Base-by-base conservation (phyloP, 1,140 invertebrate genomes). In the Eubasilissa regina region DNA sequence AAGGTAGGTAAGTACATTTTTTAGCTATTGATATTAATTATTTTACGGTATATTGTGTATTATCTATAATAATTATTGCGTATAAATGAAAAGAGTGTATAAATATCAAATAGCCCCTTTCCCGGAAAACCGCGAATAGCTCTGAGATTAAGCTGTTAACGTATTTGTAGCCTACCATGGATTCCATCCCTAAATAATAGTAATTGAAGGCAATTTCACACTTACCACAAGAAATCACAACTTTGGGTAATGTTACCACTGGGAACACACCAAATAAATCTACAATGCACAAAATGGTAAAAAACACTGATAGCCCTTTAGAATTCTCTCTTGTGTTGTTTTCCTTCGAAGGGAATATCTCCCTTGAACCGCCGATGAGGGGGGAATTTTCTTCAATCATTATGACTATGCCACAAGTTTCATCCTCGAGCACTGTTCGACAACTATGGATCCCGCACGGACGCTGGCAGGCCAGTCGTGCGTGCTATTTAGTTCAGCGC, bases 211-310 rank as follows among this genome's bases (percentile, higher is more conserved):
- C n/a, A n/a, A n/a, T n/a, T n/a, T n/a, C n/a, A n/a, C n/a, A n/a
- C 48, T 64, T 85, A 94, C 94, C 94, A 81, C 94, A 94, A 80
- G 93, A 89, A 15, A 95, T 92, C 17, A 95, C 91, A 17, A 93
- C 89, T 78, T 92, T 91, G 0, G 94, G 94, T 70, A 96, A 84
- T 4, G 94, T 91, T 0, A 95, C 91, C 3, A 96, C 92, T 0
- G 94, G 94, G 84, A 95, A 95, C 0, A 96, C 94, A 47, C 94
- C 94, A 83, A 96, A 95, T 62, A 96, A 89, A 86, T 95, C 95
- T 8, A 95, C 89, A 15, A 96, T 92, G 84, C 94, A 95, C 13
- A 95, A 87, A 8, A 92, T 90, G 0, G 94, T 92, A 84, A 94
- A 95, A 51, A 94, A 84, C 0, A 94, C 85, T 13, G 93, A 92